These are phyloP conservation scores for Lutjanus campechanus DNA, from an alignment of 2,797 vertebrate species.

Conservation along the genomic window DNA sequence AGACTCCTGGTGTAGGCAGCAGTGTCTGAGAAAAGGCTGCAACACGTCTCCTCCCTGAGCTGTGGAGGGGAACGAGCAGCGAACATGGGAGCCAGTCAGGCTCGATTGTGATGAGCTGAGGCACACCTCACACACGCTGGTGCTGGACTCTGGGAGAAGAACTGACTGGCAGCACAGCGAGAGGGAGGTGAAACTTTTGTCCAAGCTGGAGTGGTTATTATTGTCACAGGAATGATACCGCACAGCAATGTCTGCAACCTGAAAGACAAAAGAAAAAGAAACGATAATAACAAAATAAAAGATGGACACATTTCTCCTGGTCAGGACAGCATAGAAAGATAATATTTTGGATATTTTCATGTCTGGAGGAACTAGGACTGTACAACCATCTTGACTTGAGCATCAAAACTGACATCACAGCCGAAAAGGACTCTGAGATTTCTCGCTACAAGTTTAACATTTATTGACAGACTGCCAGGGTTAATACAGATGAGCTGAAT, in stretches of 20 bases:
- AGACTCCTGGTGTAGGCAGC: conserved; percentile 61
- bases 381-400: background rate
- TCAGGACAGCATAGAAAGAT: too few relatives aligned
- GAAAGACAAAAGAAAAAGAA: conserved; percentile 3
- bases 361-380: background rate
- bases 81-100: conserved; percentile 61
- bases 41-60: conserved; percentile 83
- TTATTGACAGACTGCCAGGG: too few relatives aligned
- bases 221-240: conserved; percentile 92
- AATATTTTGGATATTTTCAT: background rate
- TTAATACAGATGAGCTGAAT: too few relatives aligned
- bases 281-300: too few relatives aligned
- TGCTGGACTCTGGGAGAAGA: conserved; percentile 80
- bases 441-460: too few relatives aligned
- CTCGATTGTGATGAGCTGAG: conserved; percentile 75
- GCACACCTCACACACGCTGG: conserved; percentile 91
- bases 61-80: conserved; percentile 82
- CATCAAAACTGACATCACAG: background rate
- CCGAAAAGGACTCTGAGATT: too few relatives aligned
- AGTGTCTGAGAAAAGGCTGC: conserved; percentile 86
- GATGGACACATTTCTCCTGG: too few relatives aligned
- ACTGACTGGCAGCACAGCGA: conserved; percentile 91
- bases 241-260: conserved; percentile 93
- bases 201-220: conserved; percentile 36
- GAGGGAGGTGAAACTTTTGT: background rate